Base-by-base conservation (phyloP, 2,797 vertebrate genomes). In the Fratercula arctica region DNA sequence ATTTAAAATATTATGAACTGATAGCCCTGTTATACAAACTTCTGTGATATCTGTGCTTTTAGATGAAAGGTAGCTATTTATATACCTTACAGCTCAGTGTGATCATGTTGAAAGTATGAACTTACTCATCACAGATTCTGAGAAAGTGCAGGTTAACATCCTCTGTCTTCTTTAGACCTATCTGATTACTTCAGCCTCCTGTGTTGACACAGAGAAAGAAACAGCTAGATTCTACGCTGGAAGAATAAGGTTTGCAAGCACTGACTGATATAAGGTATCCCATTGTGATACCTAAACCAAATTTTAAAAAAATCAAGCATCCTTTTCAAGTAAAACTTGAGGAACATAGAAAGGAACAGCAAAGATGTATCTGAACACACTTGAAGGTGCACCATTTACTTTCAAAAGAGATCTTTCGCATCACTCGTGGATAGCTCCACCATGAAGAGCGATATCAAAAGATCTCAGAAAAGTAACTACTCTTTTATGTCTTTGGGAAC, bases 401-500 rank as follows among this genome's bases (percentile, higher is more conserved):
- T 98, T 98, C 98, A 98, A 98, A 98, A 98, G 97, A 96, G 80
- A 98, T 97, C 97, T 98, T 97, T 98, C 94, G 97, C 96, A 98
- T 98, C 97, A 97, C 96, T 97, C 89, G 66, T 97, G 95, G 98
- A 97, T 98, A 97, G 97, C 96, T 98, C 86, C 89, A 95, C 95
- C 97, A 97, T 97, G 96, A 97, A 97, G 90, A 96, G 94, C 86
- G 48, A 89, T 98, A 98, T 98, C 98, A 98, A 98, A 98, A 97
- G 97, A 93, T 95, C 93, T 91, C 74, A 97, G 96, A 97, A 97
- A 98, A 98, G 97, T 97, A 97, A 96, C 98, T 97, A 93, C 98
- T 98, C 98, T 98, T 98, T 98, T 97, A 98, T 98, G 97, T 98
- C 97, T 97, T 97, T 96, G 91, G 96, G 97, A 97, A 96, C 96